These are phyloP conservation scores for Anastrepha ludens DNA, from an alignment of 1,140 invertebrate genomes.

Conservation along the genomic window DNA sequence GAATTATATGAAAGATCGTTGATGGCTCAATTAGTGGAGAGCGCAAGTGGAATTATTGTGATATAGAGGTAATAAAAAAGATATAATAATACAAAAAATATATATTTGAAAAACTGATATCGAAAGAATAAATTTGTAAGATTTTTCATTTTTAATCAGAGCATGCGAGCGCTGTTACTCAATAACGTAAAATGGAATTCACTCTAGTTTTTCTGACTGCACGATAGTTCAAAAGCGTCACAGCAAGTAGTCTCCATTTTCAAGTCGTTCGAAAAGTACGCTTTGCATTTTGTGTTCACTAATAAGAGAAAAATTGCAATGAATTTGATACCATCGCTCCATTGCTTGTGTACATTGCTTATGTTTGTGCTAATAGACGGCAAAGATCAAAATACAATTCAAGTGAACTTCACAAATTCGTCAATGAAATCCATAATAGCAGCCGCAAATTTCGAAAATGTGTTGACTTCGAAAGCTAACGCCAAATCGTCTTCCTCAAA, in stretches of 20 bases:
- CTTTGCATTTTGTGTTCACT: not conserved
- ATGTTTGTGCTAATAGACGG: not conserved
- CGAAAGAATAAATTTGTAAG: not conserved
- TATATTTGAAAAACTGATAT: not conserved
- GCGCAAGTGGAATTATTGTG: not conserved
- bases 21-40: not conserved
- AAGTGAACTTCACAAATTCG: not conserved
- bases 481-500: not conserved
- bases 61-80: not conserved
- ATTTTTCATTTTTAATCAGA: not conserved
- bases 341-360: not conserved
- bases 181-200: too few relatives aligned
- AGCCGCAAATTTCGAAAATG: not conserved
- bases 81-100: not conserved
- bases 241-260: not conserved
- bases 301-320: not conserved
- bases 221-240: not conserved
- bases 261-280: not conserved
- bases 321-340: not conserved
- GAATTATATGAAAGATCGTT: not conserved
- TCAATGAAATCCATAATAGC: not conserved
- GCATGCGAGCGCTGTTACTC: not conserved
- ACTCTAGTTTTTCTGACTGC: not conserved
- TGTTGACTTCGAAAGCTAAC: not conserved
- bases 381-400: not conserved